Base-by-base conservation (phyloP, 2,113 vertebrate species). In the Brachyistius frenatus region DNA sequence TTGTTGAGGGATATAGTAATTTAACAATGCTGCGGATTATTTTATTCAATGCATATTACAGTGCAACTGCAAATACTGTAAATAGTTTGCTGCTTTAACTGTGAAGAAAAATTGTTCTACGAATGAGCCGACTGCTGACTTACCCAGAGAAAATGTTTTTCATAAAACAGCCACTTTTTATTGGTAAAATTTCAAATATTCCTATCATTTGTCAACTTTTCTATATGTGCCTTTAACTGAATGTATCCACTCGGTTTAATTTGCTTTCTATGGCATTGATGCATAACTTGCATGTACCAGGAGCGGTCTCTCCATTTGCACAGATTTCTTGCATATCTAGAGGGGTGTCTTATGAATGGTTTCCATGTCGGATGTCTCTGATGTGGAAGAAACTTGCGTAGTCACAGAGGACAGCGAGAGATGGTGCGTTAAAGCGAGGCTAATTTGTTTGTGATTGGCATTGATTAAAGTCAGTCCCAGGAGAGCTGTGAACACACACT, bases 371-470 rank as follows among this genome's bases (percentile, higher is more conserved):
- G 66, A 53, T 50, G 76, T 53, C 71, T 71, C 75, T 62, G 76
- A 82, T 66, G 75, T 69, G 64, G 66, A 52, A 30, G 60, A 76
- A 86, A 75, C 65, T 32, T 47, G 76, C 70, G 83, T 50, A 73
- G 81, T 86, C 82, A 76, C 76, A 54, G 67, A 74, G 75, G 81
- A 53, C 1, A 55, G 66, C 41, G 73, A 36, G 82, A 85, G 84
- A 76, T 69, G 84, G 87, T 85, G 90, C 82, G 7, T 86, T 90
- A 81, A 90, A 83, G 88, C 80, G 64, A 76, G 58, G 84, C 87
- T 89, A 89, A 92, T 92, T 91, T 88, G 88, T 92, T 93, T 89
- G 83, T 87, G 92, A 92, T 91, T 89, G 88, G 70, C 84, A 92
- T 86, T 88, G 89, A 92, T 90, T 85, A 87, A 81, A 90, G 85